phyloP scores from a whole-genome alignment of 2,797 vertebrate genomes.

The Sitta carolinensis region DNA sequence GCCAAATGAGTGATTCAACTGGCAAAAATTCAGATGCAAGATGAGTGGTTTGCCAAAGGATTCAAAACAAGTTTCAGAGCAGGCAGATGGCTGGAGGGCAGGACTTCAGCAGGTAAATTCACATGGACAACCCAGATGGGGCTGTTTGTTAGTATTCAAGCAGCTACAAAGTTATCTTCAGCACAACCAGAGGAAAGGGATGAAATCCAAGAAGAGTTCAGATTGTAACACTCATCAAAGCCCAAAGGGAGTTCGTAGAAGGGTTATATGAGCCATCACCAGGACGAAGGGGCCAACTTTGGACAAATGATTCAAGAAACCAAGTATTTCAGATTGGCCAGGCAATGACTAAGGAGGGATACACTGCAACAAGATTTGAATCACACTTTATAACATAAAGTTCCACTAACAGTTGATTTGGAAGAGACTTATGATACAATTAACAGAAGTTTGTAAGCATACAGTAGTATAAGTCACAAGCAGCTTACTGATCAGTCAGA shows the following conservation, averaged over 20 bases:
- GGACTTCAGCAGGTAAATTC: not conserved
- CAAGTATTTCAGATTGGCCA: constrained; percentile 58
- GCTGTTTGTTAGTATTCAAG: not conserved
- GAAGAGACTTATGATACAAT: not conserved
- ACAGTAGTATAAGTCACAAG: not conserved
- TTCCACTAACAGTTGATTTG: constrained; percentile 5
- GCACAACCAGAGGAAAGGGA: not conserved
- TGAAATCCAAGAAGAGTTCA: constrained; percentile 44
- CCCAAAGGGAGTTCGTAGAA: constrained; percentile 64
- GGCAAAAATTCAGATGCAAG: constrained; percentile 44
- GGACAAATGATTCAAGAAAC: constrained; percentile 53
- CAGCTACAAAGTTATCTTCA: constrained; percentile 1
- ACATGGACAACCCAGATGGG: not conserved
- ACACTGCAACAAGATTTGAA: not conserved
- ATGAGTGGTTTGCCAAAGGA: not conserved
- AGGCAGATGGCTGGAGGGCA: not conserved
- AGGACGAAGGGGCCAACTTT: constrained; percentile 1
- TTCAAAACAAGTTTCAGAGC: constrained; percentile 31
- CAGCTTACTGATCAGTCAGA: not conserved
- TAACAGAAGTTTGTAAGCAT: constrained; percentile 1
- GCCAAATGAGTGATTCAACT: constrained; percentile 43
- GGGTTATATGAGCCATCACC: constrained; percentile 35
- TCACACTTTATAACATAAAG: constrained; percentile 21
- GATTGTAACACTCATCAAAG: constrained; percentile 27
- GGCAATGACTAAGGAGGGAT: constrained; percentile 37